These are phyloP conservation scores for Platycheirus albimanus DNA, from an alignment of 2,888 invertebrate genomes.

Conservation along the genomic window DNA sequence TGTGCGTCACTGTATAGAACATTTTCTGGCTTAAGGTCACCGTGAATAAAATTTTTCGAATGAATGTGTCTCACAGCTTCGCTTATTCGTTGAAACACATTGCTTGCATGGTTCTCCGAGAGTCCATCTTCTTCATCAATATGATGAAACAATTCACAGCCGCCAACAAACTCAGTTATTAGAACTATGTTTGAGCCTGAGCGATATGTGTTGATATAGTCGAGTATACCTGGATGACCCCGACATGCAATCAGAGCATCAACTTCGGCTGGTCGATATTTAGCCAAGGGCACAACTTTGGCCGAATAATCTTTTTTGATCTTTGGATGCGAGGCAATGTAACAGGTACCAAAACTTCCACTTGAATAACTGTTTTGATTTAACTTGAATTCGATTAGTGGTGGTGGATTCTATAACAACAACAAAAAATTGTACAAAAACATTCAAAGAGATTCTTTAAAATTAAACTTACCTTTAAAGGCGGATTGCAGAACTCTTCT, in stretches of 20 bases:
- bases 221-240: constrained; percentile 94
- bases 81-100: constrained; percentile 91
- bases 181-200: constrained; percentile 94
- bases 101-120: constrained; percentile 90
- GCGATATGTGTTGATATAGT: constrained; percentile 91
- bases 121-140: constrained; percentile 86
- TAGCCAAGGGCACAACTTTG: constrained; percentile 78
- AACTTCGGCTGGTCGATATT: constrained; percentile 85
- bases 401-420: constrained; percentile 76
- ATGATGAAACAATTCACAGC: constrained; percentile 90
- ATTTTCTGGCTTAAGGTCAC: constrained; percentile 97
- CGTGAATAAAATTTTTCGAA: constrained; percentile 91
- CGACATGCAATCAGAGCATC: constrained; percentile 91
- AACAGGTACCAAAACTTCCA: constrained; percentile 79
- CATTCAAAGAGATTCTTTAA: background rate
- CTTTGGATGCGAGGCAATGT: constrained; percentile 77
- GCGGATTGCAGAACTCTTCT: constrained; percentile 78
- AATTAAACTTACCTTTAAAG: constrained; percentile 76
- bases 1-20: constrained; percentile 83
- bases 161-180: constrained; percentile 92
- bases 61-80: constrained; percentile 94
- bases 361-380: constrained; percentile 76
- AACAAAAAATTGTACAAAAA: background rate
- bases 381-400: constrained; percentile 77
- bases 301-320: constrained; percentile 74